A percentile compares a stretch with the other conserved stretches of the same genome.
phyloP scores from a whole-genome alignment of 2,797 vertebrate genomes.

The Oreortyx pictus region DNA sequence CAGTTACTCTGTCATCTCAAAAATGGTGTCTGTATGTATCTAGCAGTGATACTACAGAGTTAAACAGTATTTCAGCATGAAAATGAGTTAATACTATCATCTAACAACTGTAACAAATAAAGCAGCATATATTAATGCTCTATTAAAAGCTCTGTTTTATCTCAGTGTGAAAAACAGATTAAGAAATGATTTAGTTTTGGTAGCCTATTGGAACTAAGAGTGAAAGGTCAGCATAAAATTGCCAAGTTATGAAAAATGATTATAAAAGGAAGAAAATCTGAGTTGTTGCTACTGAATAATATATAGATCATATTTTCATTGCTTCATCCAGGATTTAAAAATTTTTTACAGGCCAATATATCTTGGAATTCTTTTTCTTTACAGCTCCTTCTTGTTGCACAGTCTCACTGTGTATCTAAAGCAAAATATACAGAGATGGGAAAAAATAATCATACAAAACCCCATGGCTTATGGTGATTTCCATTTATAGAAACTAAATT shows the following conservation, averaged over 20 bases:
- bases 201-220: background rate
- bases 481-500: slow-evolving; percentile 3
- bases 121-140: background rate
- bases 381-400: background rate
- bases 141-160: background rate
- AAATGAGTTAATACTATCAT: background rate
- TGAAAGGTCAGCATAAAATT: background rate
- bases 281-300: background rate
- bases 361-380: background rate
- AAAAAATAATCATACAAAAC: background rate
- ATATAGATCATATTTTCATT: background rate
- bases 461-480: background rate
- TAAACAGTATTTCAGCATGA: background rate
- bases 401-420: background rate
- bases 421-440: background rate
- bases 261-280: background rate
- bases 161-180: background rate
- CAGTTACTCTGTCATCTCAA: background rate
- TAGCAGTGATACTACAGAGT: background rate
- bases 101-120: background rate
- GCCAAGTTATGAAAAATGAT: rapidly evolving
- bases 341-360: background rate
- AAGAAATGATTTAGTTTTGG: background rate
- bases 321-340: background rate
- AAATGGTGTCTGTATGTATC: background rate